Evolutionary conservation across 2,113 vertebrate genomes (phyloP), one percentile per base, ranked within the genome.

Genomic region (Poecilia latipinna): DNA sequence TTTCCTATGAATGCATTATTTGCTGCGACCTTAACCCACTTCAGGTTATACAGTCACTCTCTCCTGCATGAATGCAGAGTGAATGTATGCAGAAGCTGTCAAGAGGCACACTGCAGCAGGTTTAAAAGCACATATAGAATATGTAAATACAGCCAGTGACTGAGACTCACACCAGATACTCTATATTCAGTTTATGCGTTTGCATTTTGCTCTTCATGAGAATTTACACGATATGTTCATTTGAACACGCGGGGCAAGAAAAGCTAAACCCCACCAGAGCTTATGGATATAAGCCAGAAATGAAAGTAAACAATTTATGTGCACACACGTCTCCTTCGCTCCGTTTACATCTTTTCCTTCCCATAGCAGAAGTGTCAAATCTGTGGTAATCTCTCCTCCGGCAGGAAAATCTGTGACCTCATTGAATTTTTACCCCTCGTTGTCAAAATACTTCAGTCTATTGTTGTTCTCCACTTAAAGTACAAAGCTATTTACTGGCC

Each of bases 261-360:
- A 54, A 48, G 61, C 44, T 62, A 57, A 37, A 8, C 72, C 42
- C 17, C 11, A 61, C 13, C 65, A 44, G 44, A 70, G n/a, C 39
- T 78, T n/a, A 63, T 65, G 37, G 44, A 17, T 61, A 44, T 28
- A 70, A 86, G 82, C 70, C 60, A 61, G 44, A 78, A 62, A n/a
- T 80, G 0, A 48, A 19, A 48, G 15, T 15, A 48, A 48, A 17
- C 44, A 48, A 80, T 4, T 86, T 80, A 32, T 65, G 61, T 68
- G 12, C 39, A 42, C 12, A 42, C 35, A 54, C 22, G 5, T 24
- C 1, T 17, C 48, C 48, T 54, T 54, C 48, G 4, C 48, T 54
- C 17, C 19, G 4, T 54, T 24, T 8, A 2, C 51, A 57, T 11
- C 51, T 57, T 8, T 57, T 57, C 22, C 17, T 24, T 57, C 51